Evolutionary conservation across 2,797 vertebrate genomes (phyloP).

Genomic region (Garrulus glandarius): DNA sequence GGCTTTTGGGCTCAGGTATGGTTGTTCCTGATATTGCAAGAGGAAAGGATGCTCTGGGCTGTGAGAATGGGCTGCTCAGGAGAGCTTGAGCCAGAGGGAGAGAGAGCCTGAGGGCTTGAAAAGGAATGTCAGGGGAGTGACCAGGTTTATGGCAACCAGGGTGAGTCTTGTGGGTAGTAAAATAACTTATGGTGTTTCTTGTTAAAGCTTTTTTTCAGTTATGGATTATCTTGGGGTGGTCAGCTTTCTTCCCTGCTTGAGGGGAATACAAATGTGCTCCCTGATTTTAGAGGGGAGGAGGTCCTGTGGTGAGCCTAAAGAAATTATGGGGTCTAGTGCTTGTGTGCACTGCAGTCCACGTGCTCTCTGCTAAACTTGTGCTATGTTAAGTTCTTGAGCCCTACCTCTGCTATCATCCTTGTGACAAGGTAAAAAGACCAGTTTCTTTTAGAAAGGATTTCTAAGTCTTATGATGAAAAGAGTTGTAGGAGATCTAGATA

Average conservation of each 20-base stretch:
- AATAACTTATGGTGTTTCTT: neutral
- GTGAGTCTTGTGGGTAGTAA: neutral
- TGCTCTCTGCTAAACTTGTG: neutral
- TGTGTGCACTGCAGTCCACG: rapidly evolving
- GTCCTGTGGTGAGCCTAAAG: neutral
- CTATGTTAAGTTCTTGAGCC: neutral
- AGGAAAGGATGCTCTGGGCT: neutral
- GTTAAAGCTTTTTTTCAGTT: neutral
- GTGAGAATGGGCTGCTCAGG: neutral
- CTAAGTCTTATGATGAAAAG: neutral
- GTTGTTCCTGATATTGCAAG: neutral
- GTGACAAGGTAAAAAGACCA: neutral
- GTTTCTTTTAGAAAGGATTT: neutral
- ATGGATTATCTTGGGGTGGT: neutral
- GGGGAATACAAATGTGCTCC: neutral
- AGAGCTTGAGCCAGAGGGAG: neutral
- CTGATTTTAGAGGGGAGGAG: neutral
- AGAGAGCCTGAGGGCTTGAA: neutral
- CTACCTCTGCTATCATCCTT: neutral
- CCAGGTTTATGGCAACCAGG: neutral
- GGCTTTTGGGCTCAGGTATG: neutral
- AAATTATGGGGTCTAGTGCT: neutral
- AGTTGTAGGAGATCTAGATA: neutral
- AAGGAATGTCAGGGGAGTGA: neutral
- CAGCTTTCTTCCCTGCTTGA: neutral